These are phyloP conservation scores for Trichomalopsis sarcophagae DNA, from an alignment of 1,140 invertebrate genomes.

Conservation along the genomic window DNA sequence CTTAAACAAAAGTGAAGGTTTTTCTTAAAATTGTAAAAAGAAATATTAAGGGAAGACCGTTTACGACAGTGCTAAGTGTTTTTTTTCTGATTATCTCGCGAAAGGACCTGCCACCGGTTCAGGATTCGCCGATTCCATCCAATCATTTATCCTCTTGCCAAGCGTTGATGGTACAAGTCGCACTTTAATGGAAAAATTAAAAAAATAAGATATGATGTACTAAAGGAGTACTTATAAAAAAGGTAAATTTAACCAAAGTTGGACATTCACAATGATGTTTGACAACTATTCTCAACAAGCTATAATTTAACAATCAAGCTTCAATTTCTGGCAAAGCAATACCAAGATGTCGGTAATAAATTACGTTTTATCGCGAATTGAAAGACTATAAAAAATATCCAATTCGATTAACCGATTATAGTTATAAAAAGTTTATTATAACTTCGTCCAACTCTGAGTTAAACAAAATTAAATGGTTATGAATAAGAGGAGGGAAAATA, in stretches of 20 bases:
- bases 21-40: slow-evolving; percentile 10
- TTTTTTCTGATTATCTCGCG: background rate
- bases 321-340: no score
- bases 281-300: no score
- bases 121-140: slow-evolving; percentile 7
- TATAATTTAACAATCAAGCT: no score
- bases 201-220: slow-evolving; percentile 44
- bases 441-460: background rate
- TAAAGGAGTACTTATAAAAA: background rate
- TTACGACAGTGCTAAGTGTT: slow-evolving; percentile 16
- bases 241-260: slow-evolving; percentile 16
- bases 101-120: background rate
- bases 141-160: slow-evolving; percentile 17
- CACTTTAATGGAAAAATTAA: slow-evolving; percentile 39
- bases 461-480: background rate
- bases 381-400: no score
- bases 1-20: background rate
- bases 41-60: slow-evolving; percentile 5
- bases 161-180: slow-evolving; percentile 16
- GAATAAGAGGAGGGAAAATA: background rate
- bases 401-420: no score
- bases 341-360: no score
- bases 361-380: no score
- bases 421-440: background rate
- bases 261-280: background rate